Percentiles rank a stretch among this genome's conserved stretches.
phyloP scores from a whole-genome alignment of 2,113 vertebrate species.

The Solenodon paradoxus region DNA sequence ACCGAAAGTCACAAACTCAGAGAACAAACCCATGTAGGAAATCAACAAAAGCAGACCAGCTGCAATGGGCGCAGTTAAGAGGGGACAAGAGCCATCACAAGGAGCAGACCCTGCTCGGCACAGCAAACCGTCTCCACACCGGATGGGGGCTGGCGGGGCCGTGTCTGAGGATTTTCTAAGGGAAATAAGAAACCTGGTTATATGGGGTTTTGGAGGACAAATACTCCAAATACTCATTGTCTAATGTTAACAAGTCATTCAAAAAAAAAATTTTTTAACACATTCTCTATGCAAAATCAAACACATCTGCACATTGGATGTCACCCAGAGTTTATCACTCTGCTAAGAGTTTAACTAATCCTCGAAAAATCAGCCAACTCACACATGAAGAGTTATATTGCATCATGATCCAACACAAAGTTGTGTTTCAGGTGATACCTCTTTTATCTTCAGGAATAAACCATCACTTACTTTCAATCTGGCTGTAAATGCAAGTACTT shows the following conservation, averaged over 20 bases:
- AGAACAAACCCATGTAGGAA: not conserved
- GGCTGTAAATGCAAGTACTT: not conserved
- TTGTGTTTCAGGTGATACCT: not conserved
- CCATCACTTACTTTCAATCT: not conserved
- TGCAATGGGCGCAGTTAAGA: too few species aligned
- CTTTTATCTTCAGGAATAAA: not conserved
- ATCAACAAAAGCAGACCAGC: not conserved
- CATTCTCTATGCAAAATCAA: not conserved
- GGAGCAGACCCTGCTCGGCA: rapidly evolving
- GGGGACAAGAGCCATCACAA: rapidly evolving
- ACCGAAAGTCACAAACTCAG: not conserved
- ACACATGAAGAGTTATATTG: not conserved
- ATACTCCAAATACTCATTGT: not conserved
- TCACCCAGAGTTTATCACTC: not conserved
- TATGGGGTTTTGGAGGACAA: rapidly evolving
- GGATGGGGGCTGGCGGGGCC: too few species aligned
- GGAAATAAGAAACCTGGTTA: not conserved
- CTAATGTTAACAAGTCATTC: not conserved
- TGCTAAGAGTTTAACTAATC: not conserved
- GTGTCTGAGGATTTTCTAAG: not conserved
- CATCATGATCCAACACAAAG: not conserved
- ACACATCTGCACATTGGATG: not conserved
- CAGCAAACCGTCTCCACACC: not conserved
- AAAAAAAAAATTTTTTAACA: not conserved
- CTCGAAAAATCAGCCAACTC: not conserved